These are phyloP conservation scores for Hystrix cristata DNA, from an alignment of 2,113 vertebrate species.

Conservation along the genomic window DNA sequence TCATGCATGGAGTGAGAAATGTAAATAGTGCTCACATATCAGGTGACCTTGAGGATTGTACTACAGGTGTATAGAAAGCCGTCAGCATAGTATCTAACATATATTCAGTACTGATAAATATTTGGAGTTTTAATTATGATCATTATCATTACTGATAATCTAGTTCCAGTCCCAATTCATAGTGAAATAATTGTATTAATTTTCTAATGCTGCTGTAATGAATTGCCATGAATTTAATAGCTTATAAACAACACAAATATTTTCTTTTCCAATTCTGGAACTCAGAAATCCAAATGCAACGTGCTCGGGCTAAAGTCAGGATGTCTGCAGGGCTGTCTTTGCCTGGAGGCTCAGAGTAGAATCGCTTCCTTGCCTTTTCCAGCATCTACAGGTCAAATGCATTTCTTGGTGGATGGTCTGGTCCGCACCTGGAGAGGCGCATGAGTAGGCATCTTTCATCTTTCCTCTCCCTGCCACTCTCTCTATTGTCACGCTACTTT, in stretches of 20 bases:
- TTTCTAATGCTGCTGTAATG: neutral
- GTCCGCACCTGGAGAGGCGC: neutral
- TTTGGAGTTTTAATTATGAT: neutral
- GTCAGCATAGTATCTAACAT: neutral
- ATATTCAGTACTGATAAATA: neutral
- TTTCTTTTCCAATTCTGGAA: neutral
- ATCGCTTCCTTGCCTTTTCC: neutral
- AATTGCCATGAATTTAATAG: neutral
- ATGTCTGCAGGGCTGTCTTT: neutral
- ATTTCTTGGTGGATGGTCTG: neutral
- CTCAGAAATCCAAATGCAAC: conserved; percentile 29
- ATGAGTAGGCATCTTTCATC: neutral
- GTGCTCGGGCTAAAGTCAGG: neutral
- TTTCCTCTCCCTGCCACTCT: neutral
- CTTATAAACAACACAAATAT: neutral
- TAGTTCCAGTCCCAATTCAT: neutral
- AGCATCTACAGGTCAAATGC: neutral
- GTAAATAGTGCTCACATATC: neutral
- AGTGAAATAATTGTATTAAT: neutral
- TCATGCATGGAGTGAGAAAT: neutral
- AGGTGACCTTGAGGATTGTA: neutral
- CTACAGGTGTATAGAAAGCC: neutral
- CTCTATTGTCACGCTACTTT: neutral
- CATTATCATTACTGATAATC: conserved; percentile 17
- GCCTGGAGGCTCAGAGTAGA: neutral